phyloP scores from a whole-genome alignment of 30 jellyfish, hydroid and myxozoan species.

The Hydractinia echinata region DNA sequence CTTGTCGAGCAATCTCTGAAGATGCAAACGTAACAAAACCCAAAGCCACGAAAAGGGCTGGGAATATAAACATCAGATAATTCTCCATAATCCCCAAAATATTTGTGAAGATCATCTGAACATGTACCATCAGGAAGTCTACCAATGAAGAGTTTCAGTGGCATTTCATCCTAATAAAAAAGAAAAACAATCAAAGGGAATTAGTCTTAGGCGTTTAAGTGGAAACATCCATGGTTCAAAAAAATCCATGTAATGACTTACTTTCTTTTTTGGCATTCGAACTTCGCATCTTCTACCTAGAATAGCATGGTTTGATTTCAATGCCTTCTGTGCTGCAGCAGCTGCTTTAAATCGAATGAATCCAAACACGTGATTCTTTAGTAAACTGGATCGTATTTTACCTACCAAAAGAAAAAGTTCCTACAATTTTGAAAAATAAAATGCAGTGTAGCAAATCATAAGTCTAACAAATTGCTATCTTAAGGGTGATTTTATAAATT shows the following conservation, averaged over 20 bases:
- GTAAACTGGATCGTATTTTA: conserved; percentile 62
- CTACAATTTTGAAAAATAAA: too few species aligned
- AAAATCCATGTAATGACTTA: not conserved
- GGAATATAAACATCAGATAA: conserved; percentile 86
- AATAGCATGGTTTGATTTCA: conserved; percentile 51
- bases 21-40: conserved; percentile 91
- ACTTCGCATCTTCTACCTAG: conserved; percentile 88
- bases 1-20: conserved; percentile 72
- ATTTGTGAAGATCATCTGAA: conserved; percentile 55
- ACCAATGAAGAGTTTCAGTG: conserved; percentile 79
- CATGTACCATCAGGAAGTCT: conserved; percentile 75
- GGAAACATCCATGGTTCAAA: not conserved
- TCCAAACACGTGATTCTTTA: conserved; percentile 86
- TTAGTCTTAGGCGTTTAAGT: not conserved
- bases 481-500: too few species aligned
- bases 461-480: too few species aligned
- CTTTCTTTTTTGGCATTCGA: conserved; percentile 75
- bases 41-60: conserved; percentile 96
- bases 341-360: conserved; percentile 59
- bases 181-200: not conserved
- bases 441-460: too few species aligned
- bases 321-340: conserved; percentile 69
- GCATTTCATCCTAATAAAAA: conserved; percentile 64
- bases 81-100: conserved; percentile 83
- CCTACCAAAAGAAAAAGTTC: conserved; percentile 30